Conservation (phyloP, 1,140 invertebrate species). For the Microplitis demolitor region DNA sequence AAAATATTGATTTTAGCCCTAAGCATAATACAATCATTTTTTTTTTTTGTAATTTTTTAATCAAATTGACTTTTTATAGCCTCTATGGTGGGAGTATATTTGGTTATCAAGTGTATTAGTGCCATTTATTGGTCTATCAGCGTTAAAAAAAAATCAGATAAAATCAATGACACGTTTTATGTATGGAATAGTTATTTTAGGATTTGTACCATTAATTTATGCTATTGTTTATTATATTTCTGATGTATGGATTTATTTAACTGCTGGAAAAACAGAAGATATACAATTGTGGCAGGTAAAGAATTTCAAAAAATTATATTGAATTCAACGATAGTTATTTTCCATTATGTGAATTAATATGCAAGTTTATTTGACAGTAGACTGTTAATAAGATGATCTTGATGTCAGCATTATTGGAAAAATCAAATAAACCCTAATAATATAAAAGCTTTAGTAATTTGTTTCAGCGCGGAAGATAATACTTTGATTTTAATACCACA, state of each 20-base stretch:
- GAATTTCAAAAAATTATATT: neutral
- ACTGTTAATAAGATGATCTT: no score
- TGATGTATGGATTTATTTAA: conserved; percentile 83
- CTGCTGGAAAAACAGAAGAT: conserved; percentile 68
- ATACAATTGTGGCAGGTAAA: conserved; percentile 81
- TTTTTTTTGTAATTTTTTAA: conserved; percentile 5
- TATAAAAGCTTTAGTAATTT: no score
- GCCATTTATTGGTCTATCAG: conserved; percentile 84
- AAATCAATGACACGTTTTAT: conserved; percentile 81
- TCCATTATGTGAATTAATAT: no score
- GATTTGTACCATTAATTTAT: conserved; percentile 81
- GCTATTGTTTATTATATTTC: conserved; percentile 80
- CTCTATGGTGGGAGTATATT: conserved; percentile 91
- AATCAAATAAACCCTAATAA: no score
- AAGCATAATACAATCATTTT: no score
- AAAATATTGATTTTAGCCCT: no score
- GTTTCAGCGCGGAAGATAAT: no score
- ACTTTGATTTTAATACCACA: no score
- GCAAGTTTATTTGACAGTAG: no score
- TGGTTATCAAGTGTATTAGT: conserved; percentile 89
- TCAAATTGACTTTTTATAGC: conserved; percentile 57
- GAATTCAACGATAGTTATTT: no score
- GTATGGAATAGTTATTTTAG: conserved; percentile 78
- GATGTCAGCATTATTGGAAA: no score
- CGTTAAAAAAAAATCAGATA: conserved; percentile 83